Base-by-base conservation (phyloP, 2,888 invertebrate genomes). In the Pasiphila rectangulata region DNA sequence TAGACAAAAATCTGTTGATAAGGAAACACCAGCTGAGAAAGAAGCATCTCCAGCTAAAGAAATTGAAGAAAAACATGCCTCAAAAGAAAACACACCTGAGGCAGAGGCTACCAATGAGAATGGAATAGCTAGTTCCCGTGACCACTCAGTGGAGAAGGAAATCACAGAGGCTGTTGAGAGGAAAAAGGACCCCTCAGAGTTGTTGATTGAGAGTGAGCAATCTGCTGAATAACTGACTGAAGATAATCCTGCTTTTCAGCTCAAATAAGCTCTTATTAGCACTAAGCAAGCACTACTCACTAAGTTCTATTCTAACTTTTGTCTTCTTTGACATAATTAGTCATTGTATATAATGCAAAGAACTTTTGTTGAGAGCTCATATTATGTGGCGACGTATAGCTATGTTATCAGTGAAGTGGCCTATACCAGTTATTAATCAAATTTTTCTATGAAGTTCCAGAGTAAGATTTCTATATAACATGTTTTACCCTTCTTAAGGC, bases 311-410 rank as follows among this genome's bases (percentile, higher is more conserved):
- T n/a, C 81, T 84, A 80, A 79, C 78, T 79, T 73, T 82, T 75
- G 69, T 73, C 81, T 79, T 80, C 75, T 81, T 82, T 82, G 79
- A 69, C 75, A 72, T 77, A 64, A 67, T 71, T 69, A 85, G 79
- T 82, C 83, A 83, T 76, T 84, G 83, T 85, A 83, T 75, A 83
- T 83, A 83, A 77, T 65, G 70, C 75, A 69, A 76, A 78, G 76
- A 74, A 75, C 76, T 72, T 63, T 77, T 79, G 75, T 84, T 83
- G 72, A 73, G 69, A 70, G 74, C 66, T 75, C 66, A 68, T 74
- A 71, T 78, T 78, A 76, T 69, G 75, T 76, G 72, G 74, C 73
- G 58, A 72, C 72, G 67, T 78, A 71, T 67, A 71, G 69, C 73
- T 73, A 71, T 55, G 61, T 73, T 72, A 72, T 73, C 69, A 72